Conservation (phyloP, 92 coral and sea anemone genomes). For the Muricea muricata region DNA sequence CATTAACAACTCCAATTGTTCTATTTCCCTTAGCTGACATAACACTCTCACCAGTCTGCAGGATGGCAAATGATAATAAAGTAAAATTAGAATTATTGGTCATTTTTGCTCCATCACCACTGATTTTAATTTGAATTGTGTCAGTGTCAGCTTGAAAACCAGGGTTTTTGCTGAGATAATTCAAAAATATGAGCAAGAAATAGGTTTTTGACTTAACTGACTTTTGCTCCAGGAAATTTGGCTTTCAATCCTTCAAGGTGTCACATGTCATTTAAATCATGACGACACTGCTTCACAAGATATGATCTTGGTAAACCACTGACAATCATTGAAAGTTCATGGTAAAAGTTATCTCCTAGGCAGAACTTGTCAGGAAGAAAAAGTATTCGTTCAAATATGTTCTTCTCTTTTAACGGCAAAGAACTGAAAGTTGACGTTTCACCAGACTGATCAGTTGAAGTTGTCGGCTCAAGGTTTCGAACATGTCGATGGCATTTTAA, state of each 20-base stretch:
- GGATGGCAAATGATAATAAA: conserved; percentile 47
- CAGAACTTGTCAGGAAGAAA: conserved; percentile 4
- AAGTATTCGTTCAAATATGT: background rate
- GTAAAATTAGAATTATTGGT: conserved; percentile 54
- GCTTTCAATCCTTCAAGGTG: conserved; percentile 41
- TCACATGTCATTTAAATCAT: conserved; percentile 36
- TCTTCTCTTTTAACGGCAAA: background rate
- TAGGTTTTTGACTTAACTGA: conserved; percentile 47
- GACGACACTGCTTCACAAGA: background rate
- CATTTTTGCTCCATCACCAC: conserved; percentile 65
- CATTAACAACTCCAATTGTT: conserved; percentile 59
- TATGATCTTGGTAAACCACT: background rate
- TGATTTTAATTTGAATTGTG: conserved; percentile 39
- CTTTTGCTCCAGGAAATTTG: conserved; percentile 46
- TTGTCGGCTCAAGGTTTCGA: background rate
- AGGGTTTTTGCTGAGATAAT: conserved; percentile 20
- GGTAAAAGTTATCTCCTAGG: background rate
- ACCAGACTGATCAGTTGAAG: background rate
- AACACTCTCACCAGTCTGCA: conserved; percentile 48
- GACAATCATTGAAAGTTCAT: background rate
- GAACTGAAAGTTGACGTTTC: background rate
- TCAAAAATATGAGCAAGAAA: conserved; percentile 27
- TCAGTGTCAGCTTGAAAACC: conserved; percentile 41
- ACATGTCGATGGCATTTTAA: background rate
- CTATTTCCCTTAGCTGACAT: conserved; percentile 63